Conservation (phyloP, 2,888 invertebrate species). For the Invenusta paracnida region DNA sequence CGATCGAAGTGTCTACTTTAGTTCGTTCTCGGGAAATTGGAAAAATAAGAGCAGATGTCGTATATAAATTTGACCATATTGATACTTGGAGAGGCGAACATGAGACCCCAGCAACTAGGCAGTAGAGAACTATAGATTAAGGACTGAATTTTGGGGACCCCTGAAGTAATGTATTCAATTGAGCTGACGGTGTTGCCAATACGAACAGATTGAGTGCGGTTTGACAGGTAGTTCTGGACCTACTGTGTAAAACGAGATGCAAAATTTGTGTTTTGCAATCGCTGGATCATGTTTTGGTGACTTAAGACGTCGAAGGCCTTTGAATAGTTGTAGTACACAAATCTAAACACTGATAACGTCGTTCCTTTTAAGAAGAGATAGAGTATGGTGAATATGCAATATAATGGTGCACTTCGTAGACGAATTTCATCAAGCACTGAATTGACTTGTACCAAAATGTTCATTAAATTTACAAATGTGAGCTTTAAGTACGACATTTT, state of each 20-base stretch:
- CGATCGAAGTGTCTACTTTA: neutral
- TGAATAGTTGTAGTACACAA: neutral
- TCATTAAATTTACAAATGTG: neutral
- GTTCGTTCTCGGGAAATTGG: neutral
- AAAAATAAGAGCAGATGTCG: neutral
- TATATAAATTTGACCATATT: neutral
- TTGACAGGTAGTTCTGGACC: neutral
- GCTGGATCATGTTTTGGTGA: neutral
- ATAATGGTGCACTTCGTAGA: neutral
- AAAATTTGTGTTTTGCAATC: neutral
- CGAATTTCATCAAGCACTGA: neutral
- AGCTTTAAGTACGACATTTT: neutral
- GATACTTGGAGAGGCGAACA: neutral
- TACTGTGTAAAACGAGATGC: neutral
- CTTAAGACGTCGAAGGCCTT: neutral
- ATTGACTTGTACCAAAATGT: neutral
- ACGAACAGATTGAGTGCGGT: neutral
- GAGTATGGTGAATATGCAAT: neutral
- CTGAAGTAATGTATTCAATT: neutral
- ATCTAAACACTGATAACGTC: neutral
- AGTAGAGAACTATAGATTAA: neutral
- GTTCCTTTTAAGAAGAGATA: neutral
- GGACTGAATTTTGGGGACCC: neutral
- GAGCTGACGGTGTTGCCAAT: neutral
- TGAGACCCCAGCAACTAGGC: neutral